Evolutionary conservation across 2,113 vertebrate species (phyloP), one percentile per base, ranked within the genome.

Genomic region (Nycticorax nycticorax): DNA sequence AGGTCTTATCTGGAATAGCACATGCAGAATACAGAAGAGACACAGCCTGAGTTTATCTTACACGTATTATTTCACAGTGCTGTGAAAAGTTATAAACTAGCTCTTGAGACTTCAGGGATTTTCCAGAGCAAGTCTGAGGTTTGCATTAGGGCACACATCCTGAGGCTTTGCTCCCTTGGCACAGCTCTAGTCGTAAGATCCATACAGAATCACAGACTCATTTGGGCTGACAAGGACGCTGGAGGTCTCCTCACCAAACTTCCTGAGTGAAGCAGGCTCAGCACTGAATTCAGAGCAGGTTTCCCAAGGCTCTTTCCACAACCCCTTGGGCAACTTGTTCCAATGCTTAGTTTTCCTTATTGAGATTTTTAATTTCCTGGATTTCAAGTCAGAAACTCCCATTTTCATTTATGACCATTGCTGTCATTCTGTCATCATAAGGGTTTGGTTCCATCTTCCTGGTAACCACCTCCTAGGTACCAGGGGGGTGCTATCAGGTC

Each of bases 71-170:
- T 91, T 93, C 69, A 85, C 48, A 78, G 59, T 78, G n/a, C 41
- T 77, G 47, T 84, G 76, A 59, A 92, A 91, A 84, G 64, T 69
- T 86, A 62, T 63, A 87, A 87, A 96, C 89, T 89, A 90, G 32
- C 53, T 79, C 62, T 85, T 73, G 72, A 81, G 57, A 84, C 59
- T 85, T 69, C 35, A 19, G 52, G 80, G 77, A 30, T 89, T 94
- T 94, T 88, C 72, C 87, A 72, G 43, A 82, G 32, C 52, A 76
- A 88, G 27, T 13, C 47, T 76, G 76, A 72, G 56, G 17, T 55
- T 94, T 95, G 52, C 48, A 67, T 88, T 79, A 79, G 8, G 67
- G 32, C 47, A 68, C 26, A 67, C 8, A 56, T 79, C 66, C 82
- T 52, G 66, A 76, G 48, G 62, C 48, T 93, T 93, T 85, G 24